Percentiles rank a stretch among this genome's conserved stretches.
phyloP scores from a whole-genome alignment of 2,113 vertebrate species.

The Zootoca vivipara region DNA sequence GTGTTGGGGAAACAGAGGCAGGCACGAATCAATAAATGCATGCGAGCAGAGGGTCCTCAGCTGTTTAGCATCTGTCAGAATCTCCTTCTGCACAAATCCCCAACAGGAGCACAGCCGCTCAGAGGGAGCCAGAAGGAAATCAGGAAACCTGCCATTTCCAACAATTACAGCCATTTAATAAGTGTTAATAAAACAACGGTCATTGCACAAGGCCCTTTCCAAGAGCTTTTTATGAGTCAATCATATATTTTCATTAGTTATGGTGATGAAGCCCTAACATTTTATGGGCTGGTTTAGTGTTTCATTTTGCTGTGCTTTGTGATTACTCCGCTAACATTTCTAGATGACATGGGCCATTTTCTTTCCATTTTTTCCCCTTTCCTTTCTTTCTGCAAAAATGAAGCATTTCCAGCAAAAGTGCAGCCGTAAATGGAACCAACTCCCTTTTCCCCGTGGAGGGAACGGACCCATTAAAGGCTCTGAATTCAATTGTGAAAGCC shows the following conservation, averaged over 20 bases:
- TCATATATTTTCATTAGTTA: conserved; percentile 45
- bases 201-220: neutral
- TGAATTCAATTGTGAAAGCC: conserved; percentile 20
- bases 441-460: neutral
- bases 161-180: neutral
- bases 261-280: conserved; percentile 36
- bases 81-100: too few relatives aligned
- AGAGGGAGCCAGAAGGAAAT: neutral
- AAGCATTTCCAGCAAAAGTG: neutral
- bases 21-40: too few relatives aligned
- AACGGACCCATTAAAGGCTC: conserved; percentile 27
- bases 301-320: neutral
- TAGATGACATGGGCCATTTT: conserved; percentile 25
- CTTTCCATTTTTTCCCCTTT: neutral
- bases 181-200: conserved; percentile 1
- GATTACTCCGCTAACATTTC: conserved; percentile 1
- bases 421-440: neutral
- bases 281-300: conserved; percentile 31
- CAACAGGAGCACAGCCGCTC: neutral
- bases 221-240: conserved; percentile 35
- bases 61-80: too few relatives aligned
- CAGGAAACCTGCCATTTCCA: neutral
- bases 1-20: too few relatives aligned
- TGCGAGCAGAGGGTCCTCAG: too few relatives aligned
- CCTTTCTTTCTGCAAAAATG: neutral